These are phyloP conservation scores for Drosophila sulfurigaster DNA, from an alignment of 1,140 invertebrate genomes.

Conservation along the genomic window DNA sequence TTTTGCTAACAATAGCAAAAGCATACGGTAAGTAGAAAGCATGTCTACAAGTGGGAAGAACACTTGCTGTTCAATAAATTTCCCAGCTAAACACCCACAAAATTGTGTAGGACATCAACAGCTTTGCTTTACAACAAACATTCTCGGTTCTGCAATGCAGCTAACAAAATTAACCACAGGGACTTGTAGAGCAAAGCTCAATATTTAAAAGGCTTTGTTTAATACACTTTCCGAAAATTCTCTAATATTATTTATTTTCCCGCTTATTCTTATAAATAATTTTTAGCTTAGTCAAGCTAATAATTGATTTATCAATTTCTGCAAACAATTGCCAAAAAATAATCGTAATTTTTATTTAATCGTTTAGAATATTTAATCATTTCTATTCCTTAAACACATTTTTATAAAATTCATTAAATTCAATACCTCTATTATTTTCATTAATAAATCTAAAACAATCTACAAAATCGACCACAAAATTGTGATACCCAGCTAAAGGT, in stretches of 20 bases:
- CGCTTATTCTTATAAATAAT: too few relatives aligned
- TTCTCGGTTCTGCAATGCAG: neutral
- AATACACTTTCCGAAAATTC: neutral
- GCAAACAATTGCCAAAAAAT: too few relatives aligned
- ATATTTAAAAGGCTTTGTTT: neutral
- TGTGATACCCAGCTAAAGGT: neutral
- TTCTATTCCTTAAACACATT: too few relatives aligned
- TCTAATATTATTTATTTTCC: neutral
- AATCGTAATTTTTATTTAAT: too few relatives aligned
- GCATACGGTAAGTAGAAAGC: neutral
- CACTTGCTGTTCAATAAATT: conserved; percentile 30
- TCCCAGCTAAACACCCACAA: conserved; percentile 1
- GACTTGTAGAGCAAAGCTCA: neutral
- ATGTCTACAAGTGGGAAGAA: neutral
- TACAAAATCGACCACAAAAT: conserved; percentile 10
- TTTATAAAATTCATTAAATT: too few relatives aligned
- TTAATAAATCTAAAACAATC: neutral
- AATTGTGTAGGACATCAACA: conserved; percentile 30
- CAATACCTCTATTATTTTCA: neutral
- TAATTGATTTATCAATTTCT: too few relatives aligned
- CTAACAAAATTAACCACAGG: neutral
- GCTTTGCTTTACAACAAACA: conserved; percentile 15
- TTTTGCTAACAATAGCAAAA: conserved; percentile 16
- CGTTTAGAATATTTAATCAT: too few relatives aligned
- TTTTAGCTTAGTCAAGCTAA: neutral